Evolutionary conservation across 1,140 invertebrate species (phyloP).

Genomic region (Hyles vespertilio): DNA sequence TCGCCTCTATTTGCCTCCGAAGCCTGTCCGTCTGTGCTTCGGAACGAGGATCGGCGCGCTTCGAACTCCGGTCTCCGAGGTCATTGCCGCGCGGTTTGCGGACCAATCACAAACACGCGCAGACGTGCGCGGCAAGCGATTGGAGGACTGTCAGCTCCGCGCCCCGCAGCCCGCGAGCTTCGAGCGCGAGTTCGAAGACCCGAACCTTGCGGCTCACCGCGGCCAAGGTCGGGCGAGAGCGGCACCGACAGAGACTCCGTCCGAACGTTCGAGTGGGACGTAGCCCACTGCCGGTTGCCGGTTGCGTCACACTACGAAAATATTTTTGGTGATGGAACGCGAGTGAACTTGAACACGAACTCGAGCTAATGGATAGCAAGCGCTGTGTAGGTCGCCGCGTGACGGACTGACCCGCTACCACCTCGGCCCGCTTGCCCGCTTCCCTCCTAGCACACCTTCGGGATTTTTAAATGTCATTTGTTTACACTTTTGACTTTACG

Average conservation of each 20-base stretch:
- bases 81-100: slow-evolving; percentile 72
- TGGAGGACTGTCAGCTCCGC: slow-evolving; percentile 49
- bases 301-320: slow-evolving; percentile 74
- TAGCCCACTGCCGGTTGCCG: slow-evolving; percentile 53
- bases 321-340: slow-evolving; percentile 74
- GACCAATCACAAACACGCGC: slow-evolving; percentile 64
- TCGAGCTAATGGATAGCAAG: slow-evolving; percentile 68
- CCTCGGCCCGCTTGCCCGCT: slow-evolving; percentile 44
- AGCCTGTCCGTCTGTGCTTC: slow-evolving; percentile 57
- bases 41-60: slow-evolving; percentile 70
- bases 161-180: slow-evolving; percentile 42
- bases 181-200: slow-evolving; percentile 73
- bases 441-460: slow-evolving; percentile 50
- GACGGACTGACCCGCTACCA: slow-evolving; percentile 67
- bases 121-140: slow-evolving; percentile 59
- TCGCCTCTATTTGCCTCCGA: slow-evolving; percentile 51
- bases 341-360: slow-evolving; percentile 74
- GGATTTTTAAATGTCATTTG: slow-evolving; percentile 10
- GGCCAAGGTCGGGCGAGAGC: slow-evolving; percentile 74
- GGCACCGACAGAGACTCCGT: slow-evolving; percentile 47
- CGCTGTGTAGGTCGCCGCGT: slow-evolving; percentile 65
- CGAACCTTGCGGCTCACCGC: slow-evolving; percentile 74
- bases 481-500: too few species aligned
- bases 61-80: slow-evolving; percentile 75
- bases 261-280: slow-evolving; percentile 61